Evolutionary conservation across 2,113 vertebrate species (phyloP).

Genomic region (Rhagologus leucostigma): DNA sequence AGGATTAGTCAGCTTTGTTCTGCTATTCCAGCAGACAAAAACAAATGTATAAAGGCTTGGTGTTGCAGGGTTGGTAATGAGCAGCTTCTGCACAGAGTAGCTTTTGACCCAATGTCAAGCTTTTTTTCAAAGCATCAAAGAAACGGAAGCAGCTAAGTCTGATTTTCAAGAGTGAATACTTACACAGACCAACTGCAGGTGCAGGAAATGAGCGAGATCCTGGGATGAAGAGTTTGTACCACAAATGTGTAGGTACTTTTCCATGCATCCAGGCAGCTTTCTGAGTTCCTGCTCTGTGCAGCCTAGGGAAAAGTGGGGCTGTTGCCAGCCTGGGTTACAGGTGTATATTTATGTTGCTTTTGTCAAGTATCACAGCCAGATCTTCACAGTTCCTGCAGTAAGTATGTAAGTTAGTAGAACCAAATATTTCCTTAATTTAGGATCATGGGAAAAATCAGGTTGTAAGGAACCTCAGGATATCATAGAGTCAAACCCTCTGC

Average conservation of each 20-base stretch:
- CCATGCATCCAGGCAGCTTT: background rate
- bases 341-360: background rate
- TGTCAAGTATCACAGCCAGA: background rate
- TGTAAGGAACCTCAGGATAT: background rate
- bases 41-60: background rate
- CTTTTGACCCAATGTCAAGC: background rate
- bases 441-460: background rate
- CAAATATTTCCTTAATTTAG: background rate
- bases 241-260: background rate
- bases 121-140: background rate
- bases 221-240: background rate
- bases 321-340: background rate
- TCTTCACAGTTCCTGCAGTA: background rate
- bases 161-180: background rate
- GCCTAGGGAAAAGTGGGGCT: background rate
- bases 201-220: background rate
- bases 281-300: background rate
- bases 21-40: background rate
- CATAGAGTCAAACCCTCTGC: background rate
- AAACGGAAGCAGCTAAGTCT: background rate
- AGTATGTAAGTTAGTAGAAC: background rate
- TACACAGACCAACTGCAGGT: background rate
- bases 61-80: background rate
- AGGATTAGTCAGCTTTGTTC: background rate
- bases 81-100: background rate